Evolutionary conservation across 2,888 invertebrate genomes (phyloP), one percentile per base, ranked within the genome.

Genomic region (Amphimallon solstitiale): DNA sequence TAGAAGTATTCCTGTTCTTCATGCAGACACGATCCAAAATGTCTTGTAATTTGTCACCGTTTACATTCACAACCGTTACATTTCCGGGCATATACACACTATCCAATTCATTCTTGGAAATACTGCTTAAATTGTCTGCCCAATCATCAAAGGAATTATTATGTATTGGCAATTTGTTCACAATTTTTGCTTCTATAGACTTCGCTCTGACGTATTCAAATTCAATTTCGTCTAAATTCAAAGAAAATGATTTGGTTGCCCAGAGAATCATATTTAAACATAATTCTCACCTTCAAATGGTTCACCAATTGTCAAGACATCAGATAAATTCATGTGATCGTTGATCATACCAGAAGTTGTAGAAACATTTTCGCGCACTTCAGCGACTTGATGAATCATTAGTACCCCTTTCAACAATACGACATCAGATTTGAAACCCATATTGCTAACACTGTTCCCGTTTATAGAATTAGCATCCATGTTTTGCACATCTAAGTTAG

Each of bases 11-110:
- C 35, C 79, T 67, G 74, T 84, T 83, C 43, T 76, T 85, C 69
- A 86, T 80, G 49, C 87, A 82, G 6, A 88, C 70, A 38, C 81
- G 78, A 1, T 75, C 71, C 2, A 83, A 71, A 49, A 87, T 79
- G 5, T 79, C 73, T 0, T 78, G 67, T 82, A 88, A 87, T 21
- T 77, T 56, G 15, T 84, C 71, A 1, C 81, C 84, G 75, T 87
- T 88, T 1, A 89, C 80, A 9, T 65, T 76, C 1, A 79, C 66
- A 2, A 81, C 78, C 1, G 73, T 74, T 14, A 84, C 66, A 63
- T 74, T 78, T 15, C 80, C 78, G 12, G 79, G 76, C 52, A 81
- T 70, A 40, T 71, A 71, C 19, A 78, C 15, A 5, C 48, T 67
- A 23, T 76, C 74, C 5, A 21, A 17, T 1, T n/a, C 7, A 7